These are phyloP conservation scores for Hermatobates lingyangjiaoensis DNA, from an alignment of 1,140 invertebrate genomes.

Conservation along the genomic window DNA sequence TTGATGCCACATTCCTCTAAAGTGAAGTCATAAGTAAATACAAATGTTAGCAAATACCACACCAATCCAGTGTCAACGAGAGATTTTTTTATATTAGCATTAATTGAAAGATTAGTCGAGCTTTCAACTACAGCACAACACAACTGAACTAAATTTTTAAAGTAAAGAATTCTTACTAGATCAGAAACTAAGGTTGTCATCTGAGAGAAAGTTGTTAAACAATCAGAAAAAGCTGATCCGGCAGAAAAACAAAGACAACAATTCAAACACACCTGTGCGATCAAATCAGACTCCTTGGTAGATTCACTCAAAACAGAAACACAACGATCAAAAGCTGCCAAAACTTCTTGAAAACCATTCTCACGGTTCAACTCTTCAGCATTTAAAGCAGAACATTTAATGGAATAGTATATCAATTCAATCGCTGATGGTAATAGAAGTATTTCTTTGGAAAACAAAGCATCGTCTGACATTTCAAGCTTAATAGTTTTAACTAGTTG, in stretches of 20 bases:
- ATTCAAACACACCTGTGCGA: constrained; percentile 84
- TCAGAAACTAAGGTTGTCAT: constrained; percentile 72
- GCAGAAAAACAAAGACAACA: constrained; percentile 80
- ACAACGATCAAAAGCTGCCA: constrained; percentile 79
- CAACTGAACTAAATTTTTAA: constrained; percentile 64
- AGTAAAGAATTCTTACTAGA: constrained; percentile 74
- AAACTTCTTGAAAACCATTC: constrained; percentile 63
- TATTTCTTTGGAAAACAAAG: constrained; percentile 75
- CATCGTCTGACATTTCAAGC: constrained; percentile 81
- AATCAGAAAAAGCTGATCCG: constrained; percentile 81
- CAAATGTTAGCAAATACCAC: constrained; percentile 77
- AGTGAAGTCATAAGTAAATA: constrained; percentile 95
- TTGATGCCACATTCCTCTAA: constrained; percentile 90
- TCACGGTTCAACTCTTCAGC: constrained; percentile 91
- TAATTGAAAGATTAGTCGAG: constrained; percentile 58
- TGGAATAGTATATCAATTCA: constrained; percentile 89
- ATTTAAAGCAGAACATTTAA: constrained; percentile 90
- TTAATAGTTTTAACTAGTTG: constrained; percentile 91
- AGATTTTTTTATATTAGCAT: constrained; percentile 70
- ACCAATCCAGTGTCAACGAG: constrained; percentile 80
- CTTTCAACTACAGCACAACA: constrained; percentile 70
- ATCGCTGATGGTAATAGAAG: constrained; percentile 75
- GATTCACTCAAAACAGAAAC: constrained; percentile 69
- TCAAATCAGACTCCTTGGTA: constrained; percentile 55
- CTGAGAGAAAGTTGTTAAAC: constrained; percentile 70